These are phyloP conservation scores for Malacoraja senta DNA, from an alignment of 2,797 vertebrate genomes.

Conservation along the genomic window DNA sequence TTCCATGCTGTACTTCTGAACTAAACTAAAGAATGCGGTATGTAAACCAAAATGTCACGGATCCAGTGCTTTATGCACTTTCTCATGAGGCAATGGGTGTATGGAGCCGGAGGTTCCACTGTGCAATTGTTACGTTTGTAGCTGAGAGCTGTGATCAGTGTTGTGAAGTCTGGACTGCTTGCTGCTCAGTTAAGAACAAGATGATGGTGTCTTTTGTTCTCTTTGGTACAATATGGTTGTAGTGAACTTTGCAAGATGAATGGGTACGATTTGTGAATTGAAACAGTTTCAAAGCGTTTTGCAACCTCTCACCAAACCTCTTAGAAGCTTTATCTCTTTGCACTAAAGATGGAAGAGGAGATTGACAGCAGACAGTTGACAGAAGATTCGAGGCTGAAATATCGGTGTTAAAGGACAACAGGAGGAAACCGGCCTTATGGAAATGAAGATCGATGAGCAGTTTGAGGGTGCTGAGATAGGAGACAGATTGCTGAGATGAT, in stretches of 20 bases:
- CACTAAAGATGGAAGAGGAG: background rate
- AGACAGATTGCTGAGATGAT: background rate
- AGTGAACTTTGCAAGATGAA: background rate
- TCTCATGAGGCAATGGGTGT: background rate
- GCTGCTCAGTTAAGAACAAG: background rate
- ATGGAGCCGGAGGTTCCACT: background rate
- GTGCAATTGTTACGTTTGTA: background rate
- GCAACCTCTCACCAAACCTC: background rate
- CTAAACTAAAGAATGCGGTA: background rate
- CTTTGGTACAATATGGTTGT: background rate
- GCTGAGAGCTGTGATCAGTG: background rate
- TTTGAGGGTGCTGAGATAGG: background rate
- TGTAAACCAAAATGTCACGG: background rate
- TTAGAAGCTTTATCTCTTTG: background rate
- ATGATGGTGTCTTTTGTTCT: background rate
- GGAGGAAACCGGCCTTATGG: background rate
- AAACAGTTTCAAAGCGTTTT: background rate
- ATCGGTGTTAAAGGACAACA: background rate
- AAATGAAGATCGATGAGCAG: conserved; percentile 1
- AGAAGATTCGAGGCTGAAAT: background rate
- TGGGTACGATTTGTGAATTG: background rate
- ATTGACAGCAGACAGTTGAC: conserved; percentile 29
- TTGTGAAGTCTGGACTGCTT: background rate
- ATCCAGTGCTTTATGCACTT: background rate
- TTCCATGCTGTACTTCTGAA: no score